Evolutionary conservation across 2,888 invertebrate species (phyloP).

Genomic region (Habrosyne pyritoides): DNA sequence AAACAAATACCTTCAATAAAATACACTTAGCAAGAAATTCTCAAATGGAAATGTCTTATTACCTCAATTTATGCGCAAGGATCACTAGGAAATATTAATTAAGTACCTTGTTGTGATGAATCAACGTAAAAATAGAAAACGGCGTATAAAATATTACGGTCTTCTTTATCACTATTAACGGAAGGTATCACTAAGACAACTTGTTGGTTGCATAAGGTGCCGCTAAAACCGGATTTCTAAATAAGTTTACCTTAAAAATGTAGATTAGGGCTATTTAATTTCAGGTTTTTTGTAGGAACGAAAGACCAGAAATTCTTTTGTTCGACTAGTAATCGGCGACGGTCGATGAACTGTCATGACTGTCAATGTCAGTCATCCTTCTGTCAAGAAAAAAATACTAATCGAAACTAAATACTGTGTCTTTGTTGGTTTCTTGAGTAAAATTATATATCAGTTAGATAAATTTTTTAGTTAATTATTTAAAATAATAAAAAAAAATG

Average conservation of each 20-base stretch:
- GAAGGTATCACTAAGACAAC: constrained; percentile 16
- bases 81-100: constrained; percentile 22
- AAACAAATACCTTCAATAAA: background rate
- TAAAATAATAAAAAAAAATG: too few relatives aligned
- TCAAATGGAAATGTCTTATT: background rate
- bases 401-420: background rate
- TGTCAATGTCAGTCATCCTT: constrained; percentile 11
- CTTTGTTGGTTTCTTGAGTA: too few relatives aligned
- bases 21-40: background rate
- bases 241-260: constrained; percentile 46
- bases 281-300: constrained; percentile 29
- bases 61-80: background rate
- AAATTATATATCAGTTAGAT: too few relatives aligned
- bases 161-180: constrained; percentile 9
- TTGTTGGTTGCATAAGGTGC: constrained; percentile 27
- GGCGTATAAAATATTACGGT: constrained; percentile 14
- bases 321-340: constrained; percentile 19
- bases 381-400: background rate
- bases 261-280: constrained; percentile 32
- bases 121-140: constrained; percentile 26
- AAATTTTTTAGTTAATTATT: too few relatives aligned
- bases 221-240: constrained; percentile 42
- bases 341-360: constrained; percentile 40
- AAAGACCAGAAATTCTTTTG: constrained; percentile 29
- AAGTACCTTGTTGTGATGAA: constrained; percentile 26